Conservation (phyloP, 2,797 vertebrate genomes). For the Micromesistius poutassou region DNA sequence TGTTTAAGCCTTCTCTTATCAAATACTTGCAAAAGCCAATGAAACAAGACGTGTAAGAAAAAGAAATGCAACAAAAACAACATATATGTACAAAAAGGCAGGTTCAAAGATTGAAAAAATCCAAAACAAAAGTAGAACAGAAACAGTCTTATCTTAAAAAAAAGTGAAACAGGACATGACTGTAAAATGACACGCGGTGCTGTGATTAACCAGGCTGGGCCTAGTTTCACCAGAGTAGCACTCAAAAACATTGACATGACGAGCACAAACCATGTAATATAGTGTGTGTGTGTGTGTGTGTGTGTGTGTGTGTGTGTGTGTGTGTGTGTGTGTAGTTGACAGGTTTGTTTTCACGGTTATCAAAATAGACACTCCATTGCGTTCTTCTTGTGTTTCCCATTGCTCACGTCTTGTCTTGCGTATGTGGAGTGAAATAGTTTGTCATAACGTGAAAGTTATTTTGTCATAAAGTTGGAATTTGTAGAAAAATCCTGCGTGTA, state of each 20-base stretch:
- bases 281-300: slow-evolving; percentile 25
- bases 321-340: slow-evolving; percentile 38
- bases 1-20: slow-evolving; percentile 25
- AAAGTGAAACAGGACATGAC: slow-evolving; percentile 48
- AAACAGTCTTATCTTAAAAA: slow-evolving; percentile 55
- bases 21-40: slow-evolving; percentile 42
- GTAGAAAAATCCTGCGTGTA: slow-evolving; percentile 54
- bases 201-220: slow-evolving; percentile 49
- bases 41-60: slow-evolving; percentile 29
- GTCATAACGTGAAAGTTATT: slow-evolving; percentile 49
- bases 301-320: slow-evolving; percentile 29
- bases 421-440: slow-evolving; percentile 54
- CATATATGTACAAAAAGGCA: slow-evolving; percentile 63
- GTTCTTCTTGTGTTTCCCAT: slow-evolving; percentile 44
- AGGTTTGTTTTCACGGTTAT: slow-evolving; percentile 52
- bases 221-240: slow-evolving; percentile 52
- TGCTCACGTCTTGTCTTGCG: slow-evolving; percentile 32
- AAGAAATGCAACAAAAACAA: slow-evolving; percentile 33
- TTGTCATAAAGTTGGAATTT: slow-evolving; percentile 55
- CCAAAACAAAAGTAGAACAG: slow-evolving; percentile 34
- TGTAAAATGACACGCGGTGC: slow-evolving; percentile 55
- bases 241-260: slow-evolving; percentile 45
- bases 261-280: slow-evolving; percentile 43
- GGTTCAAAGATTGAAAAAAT: slow-evolving; percentile 45
- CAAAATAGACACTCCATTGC: slow-evolving; percentile 71